These are phyloP conservation scores for Pyrgilauda ruficollis DNA, from an alignment of 2,113 vertebrate species.

Conservation along the genomic window DNA sequence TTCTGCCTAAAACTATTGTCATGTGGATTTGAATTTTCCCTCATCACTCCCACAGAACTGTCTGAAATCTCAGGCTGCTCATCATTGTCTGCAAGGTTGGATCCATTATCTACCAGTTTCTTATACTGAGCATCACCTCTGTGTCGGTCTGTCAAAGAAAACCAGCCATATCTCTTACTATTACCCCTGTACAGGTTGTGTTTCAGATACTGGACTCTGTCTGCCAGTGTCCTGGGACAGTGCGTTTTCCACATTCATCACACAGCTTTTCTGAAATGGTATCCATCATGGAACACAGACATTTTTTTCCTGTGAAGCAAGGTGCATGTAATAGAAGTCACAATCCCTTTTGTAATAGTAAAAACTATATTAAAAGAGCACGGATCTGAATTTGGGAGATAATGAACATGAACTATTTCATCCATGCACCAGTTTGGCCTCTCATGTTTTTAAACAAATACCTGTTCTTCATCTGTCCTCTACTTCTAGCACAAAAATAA, in stretches of 20 bases:
- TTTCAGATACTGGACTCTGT: not conserved
- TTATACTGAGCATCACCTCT: not conserved
- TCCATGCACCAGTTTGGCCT: not conserved
- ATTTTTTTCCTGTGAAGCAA: not conserved
- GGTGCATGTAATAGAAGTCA: not conserved
- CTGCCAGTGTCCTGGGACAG: not conserved
- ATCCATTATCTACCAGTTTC: not conserved
- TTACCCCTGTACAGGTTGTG: not conserved
- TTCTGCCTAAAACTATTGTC: not conserved
- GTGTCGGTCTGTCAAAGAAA: not conserved
- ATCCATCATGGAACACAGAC: not conserved
- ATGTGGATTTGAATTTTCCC: not conserved
- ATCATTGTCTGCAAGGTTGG: not conserved
- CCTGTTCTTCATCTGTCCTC: not conserved
- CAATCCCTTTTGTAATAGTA: not conserved
- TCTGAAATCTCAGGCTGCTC: not conserved
- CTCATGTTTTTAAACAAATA: slow-evolving; percentile 12
- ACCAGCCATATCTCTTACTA: not conserved
- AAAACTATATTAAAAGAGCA: not conserved
- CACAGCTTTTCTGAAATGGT: not conserved
- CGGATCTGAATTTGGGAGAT: not conserved
- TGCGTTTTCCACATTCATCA: not conserved
- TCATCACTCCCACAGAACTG: not conserved
- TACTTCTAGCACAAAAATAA: slow-evolving; percentile 4
- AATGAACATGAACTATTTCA: not conserved